These are phyloP conservation scores for Entosphenus tridentatus DNA, from an alignment of 2,113 vertebrate species.

Conservation along the genomic window DNA sequence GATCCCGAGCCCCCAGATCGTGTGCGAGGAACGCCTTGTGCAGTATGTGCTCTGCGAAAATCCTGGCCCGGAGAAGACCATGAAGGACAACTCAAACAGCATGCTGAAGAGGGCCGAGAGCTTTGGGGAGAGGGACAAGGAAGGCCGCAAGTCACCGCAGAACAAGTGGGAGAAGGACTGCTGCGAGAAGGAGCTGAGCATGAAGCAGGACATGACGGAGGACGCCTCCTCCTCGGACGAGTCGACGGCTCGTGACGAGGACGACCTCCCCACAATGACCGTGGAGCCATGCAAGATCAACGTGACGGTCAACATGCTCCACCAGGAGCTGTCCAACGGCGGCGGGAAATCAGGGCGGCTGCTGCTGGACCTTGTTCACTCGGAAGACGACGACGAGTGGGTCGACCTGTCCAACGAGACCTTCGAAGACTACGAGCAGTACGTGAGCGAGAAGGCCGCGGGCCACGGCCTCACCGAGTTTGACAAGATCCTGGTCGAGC, in stretches of 20 bases:
- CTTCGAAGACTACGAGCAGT: background rate
- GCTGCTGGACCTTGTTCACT: background rate
- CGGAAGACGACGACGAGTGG: constrained; percentile 2
- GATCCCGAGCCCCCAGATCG: background rate
- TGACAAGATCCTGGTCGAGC: background rate
- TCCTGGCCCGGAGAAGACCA: background rate
- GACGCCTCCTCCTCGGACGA: background rate
- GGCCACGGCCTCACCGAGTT: background rate
- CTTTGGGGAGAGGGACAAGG: background rate
- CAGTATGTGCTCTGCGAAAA: background rate
- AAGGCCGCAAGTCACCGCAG: background rate
- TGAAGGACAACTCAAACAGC: background rate
- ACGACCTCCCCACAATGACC: background rate
- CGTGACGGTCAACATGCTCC: background rate
- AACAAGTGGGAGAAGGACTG: background rate
- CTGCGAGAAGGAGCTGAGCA: background rate
- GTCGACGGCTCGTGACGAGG: background rate
- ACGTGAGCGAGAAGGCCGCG: background rate
- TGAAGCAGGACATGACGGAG: background rate
- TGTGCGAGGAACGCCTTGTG: background rate
- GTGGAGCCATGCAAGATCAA: background rate
- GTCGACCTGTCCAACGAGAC: constrained; percentile 3
- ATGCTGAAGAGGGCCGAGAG: background rate
- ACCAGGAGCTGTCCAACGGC: background rate
- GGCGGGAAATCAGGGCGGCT: background rate